Conservation (phyloP, 2,888 invertebrate genomes). For the Melinaea menophilus region DNA sequence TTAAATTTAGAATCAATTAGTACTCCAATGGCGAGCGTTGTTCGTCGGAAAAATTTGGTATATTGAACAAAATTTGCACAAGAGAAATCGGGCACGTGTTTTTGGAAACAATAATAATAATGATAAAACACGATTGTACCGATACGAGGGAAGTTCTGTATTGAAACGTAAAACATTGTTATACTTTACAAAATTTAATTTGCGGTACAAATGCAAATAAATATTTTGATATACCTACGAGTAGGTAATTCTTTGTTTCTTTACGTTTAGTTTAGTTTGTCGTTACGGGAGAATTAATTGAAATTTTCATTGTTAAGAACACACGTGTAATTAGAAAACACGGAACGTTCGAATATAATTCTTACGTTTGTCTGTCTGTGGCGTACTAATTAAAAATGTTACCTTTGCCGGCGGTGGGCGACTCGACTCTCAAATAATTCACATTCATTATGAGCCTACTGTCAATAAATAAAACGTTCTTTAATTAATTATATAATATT, state of each 20-base stretch:
- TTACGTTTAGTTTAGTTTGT: slow-evolving; percentile 58
- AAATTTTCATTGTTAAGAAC: slow-evolving; percentile 63
- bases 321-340: slow-evolving; percentile 65
- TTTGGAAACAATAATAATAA: no score
- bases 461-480: slow-evolving; percentile 13
- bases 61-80: not conserved
- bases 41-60: no score
- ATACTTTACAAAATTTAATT: slow-evolving; percentile 61
- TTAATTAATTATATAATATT: slow-evolving; percentile 4
- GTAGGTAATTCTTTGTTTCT: slow-evolving; percentile 50
- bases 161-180: slow-evolving; percentile 34
- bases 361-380: slow-evolving; percentile 40
- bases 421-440: slow-evolving; percentile 19
- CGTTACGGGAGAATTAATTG: slow-evolving; percentile 61
- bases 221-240: slow-evolving; percentile 34
- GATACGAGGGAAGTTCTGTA: no score
- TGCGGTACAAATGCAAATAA: slow-evolving; percentile 52
- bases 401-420: slow-evolving; percentile 33
- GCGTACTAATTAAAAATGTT: slow-evolving; percentile 40
- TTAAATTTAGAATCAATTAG: not conserved
- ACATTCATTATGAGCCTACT: slow-evolving; percentile 14
- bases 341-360: slow-evolving; percentile 50
- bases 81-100: slow-evolving; percentile 1
- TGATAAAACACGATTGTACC: no score
- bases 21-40: no score